Evolutionary conservation across 1,140 invertebrate species (phyloP).

Genomic region (Papilio polyxenes): DNA sequence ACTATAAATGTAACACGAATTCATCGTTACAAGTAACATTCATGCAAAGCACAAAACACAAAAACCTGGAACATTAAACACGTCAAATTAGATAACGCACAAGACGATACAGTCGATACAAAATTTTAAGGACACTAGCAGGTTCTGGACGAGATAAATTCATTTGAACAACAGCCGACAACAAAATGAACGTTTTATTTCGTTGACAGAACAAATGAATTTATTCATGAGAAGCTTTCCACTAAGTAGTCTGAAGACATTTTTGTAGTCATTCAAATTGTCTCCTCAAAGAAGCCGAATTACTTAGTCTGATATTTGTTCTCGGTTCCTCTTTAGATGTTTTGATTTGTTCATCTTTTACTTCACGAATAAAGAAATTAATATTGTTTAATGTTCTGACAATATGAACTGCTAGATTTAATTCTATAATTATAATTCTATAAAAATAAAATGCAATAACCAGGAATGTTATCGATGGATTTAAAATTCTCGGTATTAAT

Average conservation of each 20-base stretch:
- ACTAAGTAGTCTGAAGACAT: conserved; percentile 35
- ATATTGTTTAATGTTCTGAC: not conserved
- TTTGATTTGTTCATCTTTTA: not conserved
- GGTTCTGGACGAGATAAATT: conserved; percentile 23
- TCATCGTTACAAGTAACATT: conserved; percentile 35
- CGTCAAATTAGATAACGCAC: conserved; percentile 31
- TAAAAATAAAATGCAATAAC: not conserved
- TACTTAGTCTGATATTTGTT: conserved; percentile 22
- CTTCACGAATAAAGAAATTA: not conserved
- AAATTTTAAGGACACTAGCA: not conserved
- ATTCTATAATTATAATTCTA: not conserved
- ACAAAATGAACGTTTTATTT: conserved; percentile 26
- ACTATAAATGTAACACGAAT: conserved; percentile 25
- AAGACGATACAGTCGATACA: conserved; percentile 11
- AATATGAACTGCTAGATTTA: not conserved
- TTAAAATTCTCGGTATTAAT: not conserved
- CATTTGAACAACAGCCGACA: conserved; percentile 33
- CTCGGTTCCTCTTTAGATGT: not conserved
- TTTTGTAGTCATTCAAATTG: conserved; percentile 15
- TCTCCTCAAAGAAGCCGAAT: conserved; percentile 12
- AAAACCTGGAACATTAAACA: conserved; percentile 39
- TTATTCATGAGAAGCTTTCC: conserved; percentile 40
- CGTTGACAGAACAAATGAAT: conserved; percentile 36
- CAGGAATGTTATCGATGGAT: not conserved
- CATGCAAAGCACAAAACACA: conserved; percentile 44